A percentile compares a stretch with the other conserved stretches of the same genome.
phyloP scores from a whole-genome alignment of 2,113 vertebrate genomes.

The Mormoops blainvillei region DNA sequence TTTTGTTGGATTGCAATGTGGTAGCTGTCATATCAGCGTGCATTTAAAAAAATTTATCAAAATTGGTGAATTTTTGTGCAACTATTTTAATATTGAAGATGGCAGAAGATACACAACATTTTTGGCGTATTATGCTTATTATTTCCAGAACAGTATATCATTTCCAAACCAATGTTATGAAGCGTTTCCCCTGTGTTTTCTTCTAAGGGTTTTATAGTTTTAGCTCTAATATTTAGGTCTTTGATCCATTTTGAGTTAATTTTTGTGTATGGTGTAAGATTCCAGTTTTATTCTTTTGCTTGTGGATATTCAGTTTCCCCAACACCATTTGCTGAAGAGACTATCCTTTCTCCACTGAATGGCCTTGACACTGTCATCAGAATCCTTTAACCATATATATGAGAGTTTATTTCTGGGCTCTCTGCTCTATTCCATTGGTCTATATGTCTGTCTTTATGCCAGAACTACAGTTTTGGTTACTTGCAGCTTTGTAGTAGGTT shows the following conservation, averaged over 20 bases:
- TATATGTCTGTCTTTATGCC: not conserved
- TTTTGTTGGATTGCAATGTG: too few species aligned
- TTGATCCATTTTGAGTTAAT: not conserved
- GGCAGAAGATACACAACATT: too few species aligned
- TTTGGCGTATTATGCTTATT: too few species aligned
- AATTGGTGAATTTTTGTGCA: too few species aligned
- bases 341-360: not conserved
- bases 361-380: not conserved
- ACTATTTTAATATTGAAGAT: too few species aligned
- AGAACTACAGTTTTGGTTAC: not conserved
- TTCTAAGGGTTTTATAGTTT: not conserved
- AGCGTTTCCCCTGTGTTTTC: not conserved
- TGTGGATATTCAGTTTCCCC: not conserved
- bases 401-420: not conserved
- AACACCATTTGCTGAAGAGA: not conserved
- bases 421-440: not conserved
- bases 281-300: not conserved
- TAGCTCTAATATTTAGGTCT: not conserved
- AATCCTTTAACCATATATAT: not conserved
- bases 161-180: not conserved
- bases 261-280: not conserved
- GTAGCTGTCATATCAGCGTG: too few species aligned
- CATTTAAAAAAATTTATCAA: too few species aligned
- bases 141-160: not conserved
- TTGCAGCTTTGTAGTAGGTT: conserved; percentile 19